Percentiles rank a stretch among this genome's conserved stretches.
phyloP scores from a whole-genome alignment of 2,113 vertebrate species.

The Festucalex cinctus region DNA sequence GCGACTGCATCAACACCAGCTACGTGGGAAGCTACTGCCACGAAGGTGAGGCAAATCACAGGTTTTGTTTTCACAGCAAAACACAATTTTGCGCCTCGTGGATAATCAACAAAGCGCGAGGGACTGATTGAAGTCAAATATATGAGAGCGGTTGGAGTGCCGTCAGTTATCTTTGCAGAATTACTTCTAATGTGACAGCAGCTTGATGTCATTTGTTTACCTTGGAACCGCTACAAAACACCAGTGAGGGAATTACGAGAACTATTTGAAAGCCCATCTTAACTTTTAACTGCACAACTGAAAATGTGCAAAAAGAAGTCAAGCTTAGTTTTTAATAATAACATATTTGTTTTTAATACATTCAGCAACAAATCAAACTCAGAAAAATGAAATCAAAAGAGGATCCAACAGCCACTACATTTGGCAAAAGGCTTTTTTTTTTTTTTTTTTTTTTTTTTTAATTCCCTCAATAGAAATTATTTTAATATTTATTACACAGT shows the following conservation, averaged over 20 bases:
- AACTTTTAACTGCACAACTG: background rate
- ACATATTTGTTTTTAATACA: background rate
- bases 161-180: slow-evolving; percentile 22
- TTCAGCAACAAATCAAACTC: background rate
- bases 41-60: slow-evolving; percentile 79
- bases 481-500: no score
- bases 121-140: slow-evolving; percentile 24
- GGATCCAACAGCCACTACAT: background rate
- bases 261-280: background rate
- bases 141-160: slow-evolving; percentile 2
- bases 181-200: slow-evolving; percentile 33
- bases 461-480: background rate
- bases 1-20: slow-evolving; percentile 87
- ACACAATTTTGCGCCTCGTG: slow-evolving; percentile 16
- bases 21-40: slow-evolving; percentile 87
- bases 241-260: background rate
- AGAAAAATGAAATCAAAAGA: background rate
- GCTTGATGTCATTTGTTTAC: slow-evolving; percentile 17
- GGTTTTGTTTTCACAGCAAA: background rate
- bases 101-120: slow-evolving; percentile 50
- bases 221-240: background rate
- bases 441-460: background rate
- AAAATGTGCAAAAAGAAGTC: background rate
- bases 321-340: background rate
- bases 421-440: no score